Conservation (phyloP, 2,888 invertebrate species). For the Entomobrya multifasciata region DNA sequence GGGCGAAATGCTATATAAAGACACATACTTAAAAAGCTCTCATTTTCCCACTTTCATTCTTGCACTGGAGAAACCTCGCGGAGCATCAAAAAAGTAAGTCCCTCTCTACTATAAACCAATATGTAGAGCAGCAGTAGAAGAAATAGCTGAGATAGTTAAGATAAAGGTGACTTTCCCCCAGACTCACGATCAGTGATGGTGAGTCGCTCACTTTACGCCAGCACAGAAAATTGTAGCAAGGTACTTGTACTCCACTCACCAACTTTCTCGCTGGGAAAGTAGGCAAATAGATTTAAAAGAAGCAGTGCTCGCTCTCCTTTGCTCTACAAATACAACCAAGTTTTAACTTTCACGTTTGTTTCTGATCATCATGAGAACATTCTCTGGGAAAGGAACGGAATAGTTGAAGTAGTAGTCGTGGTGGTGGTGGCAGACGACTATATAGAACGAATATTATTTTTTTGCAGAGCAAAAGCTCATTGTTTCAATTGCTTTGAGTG, state of each 20-base stretch:
- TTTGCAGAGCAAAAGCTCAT: slow-evolving; percentile 1
- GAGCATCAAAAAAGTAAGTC: background rate
- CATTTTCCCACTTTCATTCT: slow-evolving; percentile 36
- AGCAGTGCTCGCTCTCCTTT: background rate
- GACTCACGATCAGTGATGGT: too few relatives aligned
- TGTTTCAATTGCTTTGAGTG: slow-evolving; percentile 45
- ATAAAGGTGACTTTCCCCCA: slow-evolving; percentile 33
- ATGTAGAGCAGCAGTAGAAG: slow-evolving; percentile 5
- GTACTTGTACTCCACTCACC: slow-evolving; percentile 58
- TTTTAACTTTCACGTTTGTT: background rate
- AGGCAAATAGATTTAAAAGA: slow-evolving; percentile 29
- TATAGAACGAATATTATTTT: too few relatives aligned
- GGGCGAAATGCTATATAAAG: background rate
- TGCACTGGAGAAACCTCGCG: background rate
- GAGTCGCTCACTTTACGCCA: slow-evolving; percentile 17
- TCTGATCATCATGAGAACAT: slow-evolving; percentile 7
- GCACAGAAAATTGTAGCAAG: slow-evolving; percentile 43
- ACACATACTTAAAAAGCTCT: background rate
- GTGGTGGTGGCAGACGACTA: too few relatives aligned
- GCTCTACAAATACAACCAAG: too few relatives aligned
- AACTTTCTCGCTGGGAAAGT: slow-evolving; percentile 53
- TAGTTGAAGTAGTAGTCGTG: too few relatives aligned
- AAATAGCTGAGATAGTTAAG: background rate
- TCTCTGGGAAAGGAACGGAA: too few relatives aligned
- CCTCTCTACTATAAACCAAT: too few relatives aligned